Percentiles rank a stretch among this genome's conserved stretches.
Evolutionary conservation across 1,140 invertebrate species (phyloP).

Genomic region (Lepidurus couesii): DNA sequence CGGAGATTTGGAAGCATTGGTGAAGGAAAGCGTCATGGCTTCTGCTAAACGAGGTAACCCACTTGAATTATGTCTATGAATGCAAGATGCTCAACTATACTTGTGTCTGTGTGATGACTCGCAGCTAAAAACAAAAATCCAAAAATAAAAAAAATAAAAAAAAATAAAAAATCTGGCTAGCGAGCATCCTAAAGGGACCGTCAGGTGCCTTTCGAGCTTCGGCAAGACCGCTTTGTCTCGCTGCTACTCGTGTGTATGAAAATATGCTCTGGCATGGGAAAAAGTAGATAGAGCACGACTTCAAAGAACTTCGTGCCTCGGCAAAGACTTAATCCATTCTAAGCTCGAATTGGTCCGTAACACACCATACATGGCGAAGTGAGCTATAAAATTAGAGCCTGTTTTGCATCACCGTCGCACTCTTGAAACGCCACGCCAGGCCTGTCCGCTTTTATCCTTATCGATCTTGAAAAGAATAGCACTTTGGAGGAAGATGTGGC

Average conservation of each 20-base stretch:
- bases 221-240: not conserved
- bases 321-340: not conserved
- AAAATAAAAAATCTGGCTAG: too few relatives aligned
- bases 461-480: not conserved
- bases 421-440: not conserved
- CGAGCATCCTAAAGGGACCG: not conserved
- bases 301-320: constrained; percentile 9
- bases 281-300: constrained; percentile 15
- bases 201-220: not conserved
- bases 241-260: not conserved
- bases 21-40: constrained; percentile 14
- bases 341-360: constrained; percentile 9
- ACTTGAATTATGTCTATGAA: not conserved
- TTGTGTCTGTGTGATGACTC: not conserved
- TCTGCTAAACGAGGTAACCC: not conserved
- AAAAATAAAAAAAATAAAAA: too few relatives aligned
- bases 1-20: constrained; percentile 17
- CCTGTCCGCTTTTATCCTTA: not conserved
- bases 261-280: not conserved
- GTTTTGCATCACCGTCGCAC: not conserved
- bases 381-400: constrained; percentile 10
- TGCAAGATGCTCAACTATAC: not conserved
- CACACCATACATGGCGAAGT: not conserved
- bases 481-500: not conserved
- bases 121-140: too few relatives aligned